phyloP scores from a whole-genome alignment of 1,140 invertebrate genomes.

The Piezodorus guildinii region DNA sequence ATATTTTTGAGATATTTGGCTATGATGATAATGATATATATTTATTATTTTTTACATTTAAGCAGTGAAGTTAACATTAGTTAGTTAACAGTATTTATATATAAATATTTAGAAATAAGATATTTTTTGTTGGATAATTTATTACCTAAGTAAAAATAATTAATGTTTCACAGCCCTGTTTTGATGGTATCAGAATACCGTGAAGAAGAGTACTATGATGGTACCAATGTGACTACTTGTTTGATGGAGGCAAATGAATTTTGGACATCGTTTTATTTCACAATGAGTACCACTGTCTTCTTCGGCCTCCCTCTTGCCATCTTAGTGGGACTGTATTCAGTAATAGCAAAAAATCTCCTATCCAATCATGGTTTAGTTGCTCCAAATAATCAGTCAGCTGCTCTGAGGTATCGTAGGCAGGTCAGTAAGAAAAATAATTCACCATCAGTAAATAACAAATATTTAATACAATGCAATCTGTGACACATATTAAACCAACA shows the following conservation, averaged over 20 bases:
- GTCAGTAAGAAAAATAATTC: constrained; percentile 29
- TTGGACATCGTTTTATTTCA: constrained; percentile 65
- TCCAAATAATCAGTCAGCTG: constrained; percentile 27
- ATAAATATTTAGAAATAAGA: too few relatives aligned
- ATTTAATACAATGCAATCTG: too few relatives aligned
- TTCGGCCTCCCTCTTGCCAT: constrained; percentile 72
- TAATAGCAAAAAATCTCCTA: constrained; percentile 73
- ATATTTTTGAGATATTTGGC: too few relatives aligned
- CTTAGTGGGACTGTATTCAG: constrained; percentile 65
- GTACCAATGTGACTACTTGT: constrained; percentile 57
- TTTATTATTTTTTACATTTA: too few relatives aligned
- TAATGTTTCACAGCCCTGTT: constrained; percentile 51
- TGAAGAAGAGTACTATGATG: constrained; percentile 53
- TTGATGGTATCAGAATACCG: constrained; percentile 60
- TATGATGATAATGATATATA: too few relatives aligned
- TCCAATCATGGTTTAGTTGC: constrained; percentile 54
- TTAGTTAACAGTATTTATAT: too few relatives aligned
- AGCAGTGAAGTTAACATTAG: too few relatives aligned
- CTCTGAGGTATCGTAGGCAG: constrained; percentile 34
- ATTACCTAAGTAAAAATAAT: too few relatives aligned
- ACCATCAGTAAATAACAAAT: too few relatives aligned
- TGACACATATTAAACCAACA: too few relatives aligned
- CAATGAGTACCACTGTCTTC: constrained; percentile 64
- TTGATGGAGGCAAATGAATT: constrained; percentile 52
- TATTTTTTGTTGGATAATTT: too few relatives aligned